Percentiles rank a stretch among this genome's conserved stretches.
These are phyloP conservation scores for Desmophyllum pertusum DNA, from an alignment of 92 coral and sea anemone species.

Conservation along the genomic window DNA sequence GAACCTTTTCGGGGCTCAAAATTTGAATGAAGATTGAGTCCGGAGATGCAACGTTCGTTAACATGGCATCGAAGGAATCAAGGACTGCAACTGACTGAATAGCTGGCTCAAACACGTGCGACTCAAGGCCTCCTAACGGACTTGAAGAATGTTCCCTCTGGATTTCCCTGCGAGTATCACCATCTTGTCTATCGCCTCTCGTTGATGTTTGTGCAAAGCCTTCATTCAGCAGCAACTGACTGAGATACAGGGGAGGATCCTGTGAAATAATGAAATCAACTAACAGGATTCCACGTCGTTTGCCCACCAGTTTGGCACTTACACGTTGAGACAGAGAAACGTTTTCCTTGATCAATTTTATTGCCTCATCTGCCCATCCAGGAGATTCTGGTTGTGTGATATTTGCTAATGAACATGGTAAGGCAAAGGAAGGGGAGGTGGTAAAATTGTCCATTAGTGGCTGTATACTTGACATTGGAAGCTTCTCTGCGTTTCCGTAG, in stretches of 20 bases:
- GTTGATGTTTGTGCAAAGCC: slow-evolving; percentile 3
- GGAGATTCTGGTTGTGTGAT: slow-evolving; percentile 52
- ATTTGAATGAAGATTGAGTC: slow-evolving; percentile 70
- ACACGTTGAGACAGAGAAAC: slow-evolving; percentile 52
- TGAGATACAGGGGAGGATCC: slow-evolving; percentile 33
- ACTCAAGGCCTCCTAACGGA: neutral
- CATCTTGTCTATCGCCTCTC: neutral
- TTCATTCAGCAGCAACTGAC: slow-evolving; percentile 30
- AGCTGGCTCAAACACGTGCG: slow-evolving; percentile 49
- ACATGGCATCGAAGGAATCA: slow-evolving; percentile 62
- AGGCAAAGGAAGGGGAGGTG: slow-evolving; percentile 68
- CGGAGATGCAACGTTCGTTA: slow-evolving; percentile 68
- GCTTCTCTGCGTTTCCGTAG: slow-evolving; percentile 75
- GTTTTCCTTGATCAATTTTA: slow-evolving; percentile 47
- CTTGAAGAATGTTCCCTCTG: neutral
- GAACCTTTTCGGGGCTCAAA: slow-evolving; percentile 35
- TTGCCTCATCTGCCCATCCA: slow-evolving; percentile 71
- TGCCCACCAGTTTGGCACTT: slow-evolving; percentile 41
- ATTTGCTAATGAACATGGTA: slow-evolving; percentile 75
- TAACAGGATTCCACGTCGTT: slow-evolving; percentile 44
- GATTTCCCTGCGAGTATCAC: neutral
- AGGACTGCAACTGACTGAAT: slow-evolving; percentile 23
- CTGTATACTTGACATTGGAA: slow-evolving; percentile 56
- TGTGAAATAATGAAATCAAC: slow-evolving; percentile 56
- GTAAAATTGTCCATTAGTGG: slow-evolving; percentile 69